A percentile compares a stretch with the other conserved stretches of the same genome.
phyloP scores from a whole-genome alignment of 92 coral and sea anemone species.

The Palythoa heliodiscus region DNA sequence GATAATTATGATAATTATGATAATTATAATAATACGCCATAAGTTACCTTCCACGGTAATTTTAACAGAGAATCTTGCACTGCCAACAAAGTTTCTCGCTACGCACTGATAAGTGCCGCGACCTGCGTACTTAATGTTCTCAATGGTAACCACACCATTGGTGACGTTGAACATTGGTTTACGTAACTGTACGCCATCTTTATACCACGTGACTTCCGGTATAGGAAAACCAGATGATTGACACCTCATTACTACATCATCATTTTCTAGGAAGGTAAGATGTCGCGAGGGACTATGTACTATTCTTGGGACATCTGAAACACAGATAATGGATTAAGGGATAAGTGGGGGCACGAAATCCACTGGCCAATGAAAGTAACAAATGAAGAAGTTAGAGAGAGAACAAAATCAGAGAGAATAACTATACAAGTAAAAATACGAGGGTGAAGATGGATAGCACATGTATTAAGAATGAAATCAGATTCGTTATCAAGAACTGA shows the following conservation, averaged over 20 bases:
- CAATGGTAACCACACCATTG: slow-evolving; percentile 52
- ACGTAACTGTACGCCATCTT: slow-evolving; percentile 36
- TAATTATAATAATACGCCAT: background rate
- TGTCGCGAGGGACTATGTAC: slow-evolving; percentile 45
- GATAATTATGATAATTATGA: no score
- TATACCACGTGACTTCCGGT: slow-evolving; percentile 77
- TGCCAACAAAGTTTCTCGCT: slow-evolving; percentile 75
- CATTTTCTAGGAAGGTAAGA: slow-evolving; percentile 60
- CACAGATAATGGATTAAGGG: background rate
- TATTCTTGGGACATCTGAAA: slow-evolving; percentile 61
- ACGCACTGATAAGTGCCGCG: slow-evolving; percentile 67
- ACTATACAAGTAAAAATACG: background rate
- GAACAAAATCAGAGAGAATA: no score
- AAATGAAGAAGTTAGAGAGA: no score
- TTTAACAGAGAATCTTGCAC: slow-evolving; percentile 38
- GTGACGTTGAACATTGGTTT: slow-evolving; percentile 22
- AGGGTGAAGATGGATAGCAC: background rate
- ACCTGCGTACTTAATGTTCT: slow-evolving; percentile 56
- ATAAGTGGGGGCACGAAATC: no score
- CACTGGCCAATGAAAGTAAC: no score
- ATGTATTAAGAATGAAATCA: no score
- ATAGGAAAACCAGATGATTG: slow-evolving; percentile 64
- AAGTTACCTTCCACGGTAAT: slow-evolving; percentile 66
- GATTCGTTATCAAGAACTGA: no score
- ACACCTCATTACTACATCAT: slow-evolving; percentile 55